Base-by-base conservation (phyloP, 2,113 vertebrate species). In the Rallus limicola region DNA sequence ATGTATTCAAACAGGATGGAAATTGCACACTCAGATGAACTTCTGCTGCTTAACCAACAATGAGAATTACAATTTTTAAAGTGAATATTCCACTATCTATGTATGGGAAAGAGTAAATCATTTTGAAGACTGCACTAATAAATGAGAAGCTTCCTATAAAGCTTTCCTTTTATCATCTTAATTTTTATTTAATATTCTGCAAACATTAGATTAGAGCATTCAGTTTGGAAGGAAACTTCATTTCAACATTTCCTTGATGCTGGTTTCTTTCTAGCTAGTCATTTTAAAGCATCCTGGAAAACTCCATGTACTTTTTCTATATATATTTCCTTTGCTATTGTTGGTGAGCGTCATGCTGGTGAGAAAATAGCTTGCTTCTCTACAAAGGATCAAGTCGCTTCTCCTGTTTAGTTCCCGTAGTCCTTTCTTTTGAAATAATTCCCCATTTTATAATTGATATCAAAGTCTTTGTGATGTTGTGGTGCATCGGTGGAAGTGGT, bases 281-380 rank as follows among this genome's bases (percentile, higher is more conserved):
- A 81, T 85, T 90, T 88, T 74, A 70, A 84, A 84, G 50, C 75
- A 90, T 53, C 59, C 74, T 92, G 92, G 74, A 89, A 95, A 88
- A 80, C 28, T 83, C 52, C 38, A 26, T 78, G 29, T 64, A 76
- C 62, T 89, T 82, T 70, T 78, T 64, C 77, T 93, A 55, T 96
- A 97, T 97, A 97, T 97, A 97, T 97, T 97, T 97, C 96, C 97
- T 97, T 97, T 93, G 56, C 95, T 97, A 79, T 97, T 97, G 95
- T 86, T 92, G 84, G 69, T 80, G 88, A 95, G 75, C 93, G 63
- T 89, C 78, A 74, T 0, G 8, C 93, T 94, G 90, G 52, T 78
- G 82, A 94, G 72, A 77, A 77, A 71, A 87, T 56, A 85, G 87
- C 88, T 97, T 76, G 94, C 94, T 94, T 93, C 52, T 92, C 53